phyloP scores from a whole-genome alignment of 2,797 vertebrate genomes.

The Lophura swinhoii region DNA sequence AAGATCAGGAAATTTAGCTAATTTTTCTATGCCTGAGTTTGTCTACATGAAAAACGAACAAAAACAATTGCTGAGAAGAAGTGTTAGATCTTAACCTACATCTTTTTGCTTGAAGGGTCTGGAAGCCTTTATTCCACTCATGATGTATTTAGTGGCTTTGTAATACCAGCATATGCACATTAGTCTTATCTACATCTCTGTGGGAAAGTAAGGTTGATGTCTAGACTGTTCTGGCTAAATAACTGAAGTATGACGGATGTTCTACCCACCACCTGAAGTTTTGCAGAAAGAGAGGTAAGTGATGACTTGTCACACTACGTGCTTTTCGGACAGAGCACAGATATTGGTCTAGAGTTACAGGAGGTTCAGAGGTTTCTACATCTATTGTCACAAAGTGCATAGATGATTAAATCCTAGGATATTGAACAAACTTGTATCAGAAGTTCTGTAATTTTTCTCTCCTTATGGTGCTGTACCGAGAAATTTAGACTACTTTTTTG shows the following conservation, averaged over 20 bases:
- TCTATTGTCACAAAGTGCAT: no score
- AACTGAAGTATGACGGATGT: not conserved
- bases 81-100: not conserved
- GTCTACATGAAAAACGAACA: not conserved
- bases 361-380: not conserved
- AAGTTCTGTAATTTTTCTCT: not conserved
- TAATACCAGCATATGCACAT: not conserved
- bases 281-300: not conserved
- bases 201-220: not conserved
- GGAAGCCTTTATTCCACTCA: not conserved
- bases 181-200: not conserved
- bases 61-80: not conserved
- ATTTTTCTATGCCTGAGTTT: not conserved
- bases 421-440: not conserved
- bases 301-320: not conserved
- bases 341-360: fast-evolving
- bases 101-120: not conserved
- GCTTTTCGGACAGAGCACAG: not conserved
- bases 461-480: not conserved
- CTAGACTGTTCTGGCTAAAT: not conserved
- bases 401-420: not conserved
- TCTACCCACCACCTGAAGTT: not conserved
- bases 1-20: not conserved
- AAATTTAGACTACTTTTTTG: not conserved
- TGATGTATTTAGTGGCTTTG: not conserved